These are phyloP conservation scores for Phocoena phocoena DNA, from an alignment of 2,113 vertebrate species.

Conservation along the genomic window DNA sequence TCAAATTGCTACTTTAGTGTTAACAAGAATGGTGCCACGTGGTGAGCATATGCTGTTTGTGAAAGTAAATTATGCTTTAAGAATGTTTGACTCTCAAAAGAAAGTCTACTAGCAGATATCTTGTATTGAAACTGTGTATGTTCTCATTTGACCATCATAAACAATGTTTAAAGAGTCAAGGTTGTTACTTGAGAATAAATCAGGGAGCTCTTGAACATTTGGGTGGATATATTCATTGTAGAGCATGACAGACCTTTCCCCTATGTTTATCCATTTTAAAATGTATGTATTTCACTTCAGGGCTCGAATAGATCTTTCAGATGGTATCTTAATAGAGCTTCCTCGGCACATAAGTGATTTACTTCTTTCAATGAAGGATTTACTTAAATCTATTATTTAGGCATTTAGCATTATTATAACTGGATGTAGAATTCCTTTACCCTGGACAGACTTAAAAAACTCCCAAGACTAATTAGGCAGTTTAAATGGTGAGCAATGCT, in stretches of 20 bases:
- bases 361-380: conserved; percentile 42
- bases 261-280: conserved; percentile 34
- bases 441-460: conserved; percentile 56
- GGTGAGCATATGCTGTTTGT: conserved; percentile 65
- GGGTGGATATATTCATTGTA: neutral
- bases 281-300: neutral
- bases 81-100: conserved; percentile 57
- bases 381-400: neutral
- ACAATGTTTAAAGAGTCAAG: conserved; percentile 43
- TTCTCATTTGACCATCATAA: conserved; percentile 26
- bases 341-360: conserved; percentile 42
- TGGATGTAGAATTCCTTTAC: conserved; percentile 62
- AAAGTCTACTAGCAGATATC: conserved; percentile 13
- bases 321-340: conserved; percentile 20
- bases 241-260: conserved; percentile 2
- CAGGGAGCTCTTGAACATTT: neutral
- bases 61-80: conserved; percentile 25
- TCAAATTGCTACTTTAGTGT: conserved; percentile 47
- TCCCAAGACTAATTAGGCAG: conserved; percentile 78
- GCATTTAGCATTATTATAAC: conserved; percentile 28
- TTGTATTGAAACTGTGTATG: neutral
- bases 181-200: conserved; percentile 58
- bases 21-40: conserved; percentile 36
- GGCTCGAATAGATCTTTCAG: neutral
- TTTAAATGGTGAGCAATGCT: conserved; percentile 75